Evolutionary conservation across 2,888 invertebrate species (phyloP), one percentile per base, ranked within the genome.

Genomic region (Furcula furcula): DNA sequence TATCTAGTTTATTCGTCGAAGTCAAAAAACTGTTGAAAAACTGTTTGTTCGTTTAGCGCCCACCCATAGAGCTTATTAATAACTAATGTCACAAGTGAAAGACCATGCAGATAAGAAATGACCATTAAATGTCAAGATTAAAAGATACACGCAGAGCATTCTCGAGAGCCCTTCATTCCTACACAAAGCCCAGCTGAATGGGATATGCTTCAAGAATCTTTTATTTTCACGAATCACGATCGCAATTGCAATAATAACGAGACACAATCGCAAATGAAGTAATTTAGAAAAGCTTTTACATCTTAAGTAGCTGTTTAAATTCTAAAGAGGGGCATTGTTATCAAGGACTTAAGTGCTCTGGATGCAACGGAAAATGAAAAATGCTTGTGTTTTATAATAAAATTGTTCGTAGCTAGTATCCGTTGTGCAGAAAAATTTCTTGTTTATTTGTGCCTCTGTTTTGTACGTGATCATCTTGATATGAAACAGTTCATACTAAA

Each of bases 301-400:
- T 38, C 37, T 36, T 34, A 52, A 52, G 38, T 53, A 43, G 33
- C 36, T 38, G 36, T 46, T 53, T 43, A 46, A 43, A 46, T 52
- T 55, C 46, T 36, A 30, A 37, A 34, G 38, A 35, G 30, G 15
- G 28, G 42, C 36, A 32, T 34, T 40, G 33, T 40, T 42, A 46
- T 55, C 53, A 36, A 29, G 21, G 29, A 46, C 30, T 34, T 38
- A 50, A 51, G 43, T 51, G 47, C 40, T 30, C 28, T 43, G 29
- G 31, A 46, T 39, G 38, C 39, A 40, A 35, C 19, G 5, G 27
- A 12, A 19, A 7, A 36, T 42, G 36, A 55, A 40, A 42, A 31
- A 34, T 36, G 35, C 32, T 28, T 31, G 21, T 34, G 33, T 29
- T 48, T 36, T 40, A 28, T 27, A 29, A 36, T 39, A 29, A 44